Evolutionary conservation across 2,888 invertebrate species (phyloP).

Genomic region (Syrista parreyssii): DNA sequence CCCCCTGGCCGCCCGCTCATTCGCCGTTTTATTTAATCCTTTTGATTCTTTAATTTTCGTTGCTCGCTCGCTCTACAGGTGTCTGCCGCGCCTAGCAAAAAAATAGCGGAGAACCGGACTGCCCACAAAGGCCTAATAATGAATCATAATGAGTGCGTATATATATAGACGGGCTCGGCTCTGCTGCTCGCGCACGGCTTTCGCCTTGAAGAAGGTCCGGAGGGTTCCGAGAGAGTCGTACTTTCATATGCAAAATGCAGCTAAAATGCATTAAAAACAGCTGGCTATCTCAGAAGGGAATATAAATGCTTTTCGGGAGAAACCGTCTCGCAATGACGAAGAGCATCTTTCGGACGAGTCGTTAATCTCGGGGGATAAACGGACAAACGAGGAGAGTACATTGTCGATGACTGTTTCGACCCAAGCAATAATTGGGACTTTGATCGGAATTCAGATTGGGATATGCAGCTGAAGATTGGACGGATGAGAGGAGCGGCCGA

Average conservation of each 20-base stretch:
- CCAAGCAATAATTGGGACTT: too few species aligned
- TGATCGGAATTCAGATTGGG: too few species aligned
- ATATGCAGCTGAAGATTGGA: too few species aligned
- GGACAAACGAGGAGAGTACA: too few species aligned
- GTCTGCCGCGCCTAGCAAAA: conserved; percentile 51
- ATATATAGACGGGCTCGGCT: conserved; percentile 34
- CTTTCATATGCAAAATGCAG: conserved; percentile 52
- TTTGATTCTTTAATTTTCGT: conserved; percentile 41
- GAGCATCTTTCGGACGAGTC: too few species aligned
- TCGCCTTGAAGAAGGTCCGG: conserved; percentile 14
- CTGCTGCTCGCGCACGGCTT: conserved; percentile 25
- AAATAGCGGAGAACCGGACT: conserved; percentile 50
- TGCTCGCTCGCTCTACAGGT: conserved; percentile 49
- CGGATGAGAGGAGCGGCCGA: not conserved
- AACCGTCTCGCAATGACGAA: too few species aligned
- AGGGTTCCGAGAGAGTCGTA: conserved; percentile 32
- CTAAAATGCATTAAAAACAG: too few species aligned
- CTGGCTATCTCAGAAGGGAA: too few species aligned
- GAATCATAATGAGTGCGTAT: conserved; percentile 52
- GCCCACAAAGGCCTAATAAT: conserved; percentile 57
- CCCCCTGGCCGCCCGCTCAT: conserved; percentile 6
- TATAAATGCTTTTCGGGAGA: too few species aligned
- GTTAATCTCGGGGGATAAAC: too few species aligned
- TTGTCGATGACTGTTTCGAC: too few species aligned
- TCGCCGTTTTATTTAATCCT: conserved; percentile 36